Percentiles rank a stretch among this genome's conserved stretches.
Evolutionary conservation across 2,113 vertebrate species (phyloP).

Genomic region (Thamnaconus septentrionalis): DNA sequence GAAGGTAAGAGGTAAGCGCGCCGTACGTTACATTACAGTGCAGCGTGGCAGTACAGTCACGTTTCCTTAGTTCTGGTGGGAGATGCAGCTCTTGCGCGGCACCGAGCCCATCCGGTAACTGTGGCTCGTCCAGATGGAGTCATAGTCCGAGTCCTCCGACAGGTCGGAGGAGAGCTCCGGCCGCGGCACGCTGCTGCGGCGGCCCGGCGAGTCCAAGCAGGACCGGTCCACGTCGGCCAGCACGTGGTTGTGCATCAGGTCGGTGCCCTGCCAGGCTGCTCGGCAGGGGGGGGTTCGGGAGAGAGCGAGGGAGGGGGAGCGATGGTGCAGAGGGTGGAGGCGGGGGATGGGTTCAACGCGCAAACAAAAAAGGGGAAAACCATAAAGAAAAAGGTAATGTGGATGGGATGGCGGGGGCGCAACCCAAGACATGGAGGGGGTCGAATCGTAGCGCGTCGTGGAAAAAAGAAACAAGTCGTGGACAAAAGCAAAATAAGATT

Average conservation of each 20-base stretch:
- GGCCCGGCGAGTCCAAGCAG: conserved; percentile 91
- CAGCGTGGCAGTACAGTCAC: conserved; percentile 46
- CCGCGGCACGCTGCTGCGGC: conserved; percentile 96
- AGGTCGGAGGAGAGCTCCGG: conserved; percentile 94
- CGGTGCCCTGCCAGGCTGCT: conserved; percentile 99
- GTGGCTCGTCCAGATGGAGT: conserved; percentile 99
- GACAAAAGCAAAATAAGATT: conserved; percentile 19
- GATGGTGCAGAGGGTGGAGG: conserved; percentile 28
- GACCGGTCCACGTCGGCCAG: conserved; percentile 94
- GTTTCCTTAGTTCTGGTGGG: conserved; percentile 94
- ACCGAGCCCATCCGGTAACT: conserved; percentile 98
- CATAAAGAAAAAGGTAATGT: conserved; percentile 58
- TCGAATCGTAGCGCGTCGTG: conserved; percentile 17
- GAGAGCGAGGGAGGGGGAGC: conserved; percentile 46
- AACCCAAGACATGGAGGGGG: conserved; percentile 43
- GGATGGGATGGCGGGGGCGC: conserved; percentile 9
- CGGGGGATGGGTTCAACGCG: conserved; percentile 1
- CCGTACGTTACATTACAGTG: conserved; percentile 53
- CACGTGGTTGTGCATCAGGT: conserved; percentile 99
- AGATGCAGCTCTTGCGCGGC: conserved; percentile 99
- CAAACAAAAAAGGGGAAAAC: conserved; percentile 9
- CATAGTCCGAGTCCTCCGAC: conserved; percentile 99
- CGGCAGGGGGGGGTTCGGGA: conserved; percentile 48
- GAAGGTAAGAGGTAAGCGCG: conserved; percentile 72
- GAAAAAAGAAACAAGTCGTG: conserved; percentile 6